A percentile compares a stretch with the other conserved stretches of the same genome.
Evolutionary conservation across 2,113 vertebrate species (phyloP).

Genomic region (Datnioides undecimradiatus): DNA sequence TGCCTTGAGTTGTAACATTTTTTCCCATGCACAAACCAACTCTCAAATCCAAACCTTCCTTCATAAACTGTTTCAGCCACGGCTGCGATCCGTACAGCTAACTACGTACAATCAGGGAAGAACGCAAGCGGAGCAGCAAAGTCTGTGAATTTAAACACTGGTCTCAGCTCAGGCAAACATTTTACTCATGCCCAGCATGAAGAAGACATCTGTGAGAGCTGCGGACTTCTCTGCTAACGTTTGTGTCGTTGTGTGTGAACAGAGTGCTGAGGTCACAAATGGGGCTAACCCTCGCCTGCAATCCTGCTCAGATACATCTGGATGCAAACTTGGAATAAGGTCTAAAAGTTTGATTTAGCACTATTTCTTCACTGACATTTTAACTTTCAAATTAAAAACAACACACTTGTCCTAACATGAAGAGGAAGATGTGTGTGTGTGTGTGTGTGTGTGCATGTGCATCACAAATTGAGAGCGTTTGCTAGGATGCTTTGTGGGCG

Average conservation of each 20-base stretch:
- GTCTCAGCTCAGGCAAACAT: background rate
- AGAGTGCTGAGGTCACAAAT: background rate
- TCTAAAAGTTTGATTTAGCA: background rate
- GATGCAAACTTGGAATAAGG: background rate
- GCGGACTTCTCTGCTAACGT: background rate
- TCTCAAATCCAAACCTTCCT: background rate
- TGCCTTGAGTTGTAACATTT: too few relatives aligned
- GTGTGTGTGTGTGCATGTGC: conserved; percentile 32
- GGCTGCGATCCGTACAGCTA: background rate
- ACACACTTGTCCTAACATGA: conserved; percentile 7
- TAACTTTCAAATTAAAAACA: conserved; percentile 1
- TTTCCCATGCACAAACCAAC: background rate
- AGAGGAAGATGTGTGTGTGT: conserved; percentile 10
- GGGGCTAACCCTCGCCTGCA: background rate
- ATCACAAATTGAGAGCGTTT: conserved; percentile 76
- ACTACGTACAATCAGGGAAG: background rate
- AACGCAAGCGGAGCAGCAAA: background rate
- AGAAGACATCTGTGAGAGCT: background rate
- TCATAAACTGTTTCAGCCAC: background rate
- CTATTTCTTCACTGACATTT: background rate
- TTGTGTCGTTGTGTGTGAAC: background rate
- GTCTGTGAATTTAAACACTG: background rate
- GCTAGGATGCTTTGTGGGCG: conserved; percentile 87
- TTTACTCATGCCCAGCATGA: background rate
- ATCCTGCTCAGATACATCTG: background rate